These are phyloP conservation scores for Musca domestica DNA, from an alignment of 1,140 invertebrate species.

Conservation along the genomic window DNA sequence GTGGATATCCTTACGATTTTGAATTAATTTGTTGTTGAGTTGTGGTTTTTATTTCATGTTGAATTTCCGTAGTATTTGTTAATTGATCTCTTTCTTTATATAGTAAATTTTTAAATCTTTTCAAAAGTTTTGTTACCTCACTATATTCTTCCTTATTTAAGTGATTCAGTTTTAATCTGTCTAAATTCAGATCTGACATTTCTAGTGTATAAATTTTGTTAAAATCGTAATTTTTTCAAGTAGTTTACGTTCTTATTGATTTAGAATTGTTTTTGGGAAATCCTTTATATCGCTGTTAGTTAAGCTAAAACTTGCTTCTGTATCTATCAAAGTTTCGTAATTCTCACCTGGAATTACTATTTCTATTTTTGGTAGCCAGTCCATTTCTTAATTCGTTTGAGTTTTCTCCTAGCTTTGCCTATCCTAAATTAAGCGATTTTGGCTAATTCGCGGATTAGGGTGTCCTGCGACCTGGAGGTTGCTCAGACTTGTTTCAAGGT, in stretches of 20 bases:
- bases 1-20: too few relatives aligned
- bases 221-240: too few relatives aligned
- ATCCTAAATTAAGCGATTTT: neutral
- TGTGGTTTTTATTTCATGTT: slow-evolving; percentile 10
- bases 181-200: neutral
- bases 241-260: neutral
- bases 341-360: neutral
- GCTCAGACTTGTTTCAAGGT: neutral
- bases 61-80: neutral
- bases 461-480: neutral
- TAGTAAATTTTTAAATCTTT: neutral
- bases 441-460: neutral
- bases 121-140: neutral
- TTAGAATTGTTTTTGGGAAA: slow-evolving; percentile 1
- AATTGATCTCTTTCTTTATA: neutral
- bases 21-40: slow-evolving; percentile 6
- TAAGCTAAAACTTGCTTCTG: slow-evolving; percentile 4
- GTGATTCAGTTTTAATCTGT: neutral
- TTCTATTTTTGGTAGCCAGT: slow-evolving; percentile 8
- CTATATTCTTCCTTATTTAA: too few relatives aligned
- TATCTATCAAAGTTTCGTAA: slow-evolving; percentile 14
- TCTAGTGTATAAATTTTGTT: neutral
- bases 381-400: neutral
- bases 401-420: neutral
- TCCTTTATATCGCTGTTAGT: neutral